phyloP scores from a whole-genome alignment of 2,113 vertebrate species.

The Paedocypris sp. region DNA sequence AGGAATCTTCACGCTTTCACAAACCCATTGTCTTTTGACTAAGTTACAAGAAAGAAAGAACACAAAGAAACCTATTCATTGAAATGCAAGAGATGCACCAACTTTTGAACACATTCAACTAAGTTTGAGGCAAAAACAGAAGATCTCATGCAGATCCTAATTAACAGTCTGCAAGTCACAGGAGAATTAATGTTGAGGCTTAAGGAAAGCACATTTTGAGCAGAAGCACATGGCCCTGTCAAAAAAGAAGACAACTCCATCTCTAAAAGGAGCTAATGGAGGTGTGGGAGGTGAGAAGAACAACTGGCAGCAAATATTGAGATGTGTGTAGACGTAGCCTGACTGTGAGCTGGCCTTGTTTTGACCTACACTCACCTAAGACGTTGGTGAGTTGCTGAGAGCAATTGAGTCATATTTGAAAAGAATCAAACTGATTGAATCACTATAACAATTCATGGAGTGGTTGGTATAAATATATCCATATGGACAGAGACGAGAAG shows the following conservation, averaged over 20 bases:
- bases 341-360: neutral
- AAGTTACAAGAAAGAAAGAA: too few species aligned
- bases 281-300: constrained; percentile 12
- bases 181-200: constrained; percentile 3
- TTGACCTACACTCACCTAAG: neutral
- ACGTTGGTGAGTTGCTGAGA: neutral
- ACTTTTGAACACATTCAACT: too few species aligned
- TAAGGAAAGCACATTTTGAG: constrained; percentile 5
- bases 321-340: constrained; percentile 1
- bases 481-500: neutral
- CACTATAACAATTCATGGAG: neutral
- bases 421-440: neutral
- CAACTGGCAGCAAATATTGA: constrained; percentile 2
- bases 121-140: neutral
- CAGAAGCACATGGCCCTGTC: neutral
- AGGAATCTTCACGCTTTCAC: too few species aligned
- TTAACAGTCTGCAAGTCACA: constrained; percentile 20
- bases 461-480: neutral
- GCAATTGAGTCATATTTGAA: neutral
- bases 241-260: neutral
- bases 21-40: too few species aligned
- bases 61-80: too few species aligned
- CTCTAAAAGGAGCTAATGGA: constrained; percentile 23
- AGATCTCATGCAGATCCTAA: constrained; percentile 17
- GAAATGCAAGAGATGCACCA: too few species aligned